Evolutionary conservation across 2,888 invertebrate genomes (phyloP).

Genomic region (Megastigmus dorsalis): DNA sequence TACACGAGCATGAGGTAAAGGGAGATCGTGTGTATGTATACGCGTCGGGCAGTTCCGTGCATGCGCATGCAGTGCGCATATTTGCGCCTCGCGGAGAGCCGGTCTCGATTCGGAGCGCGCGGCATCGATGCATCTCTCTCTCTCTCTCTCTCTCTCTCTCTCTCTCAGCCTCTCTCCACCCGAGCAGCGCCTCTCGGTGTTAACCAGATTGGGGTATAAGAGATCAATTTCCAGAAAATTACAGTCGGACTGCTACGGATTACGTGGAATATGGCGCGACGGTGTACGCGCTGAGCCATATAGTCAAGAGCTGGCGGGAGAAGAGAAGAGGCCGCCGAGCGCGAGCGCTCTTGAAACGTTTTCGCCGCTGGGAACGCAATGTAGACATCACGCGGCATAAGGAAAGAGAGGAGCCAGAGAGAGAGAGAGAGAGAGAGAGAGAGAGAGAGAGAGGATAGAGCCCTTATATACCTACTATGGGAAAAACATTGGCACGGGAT

Average conservation of each 20-base stretch:
- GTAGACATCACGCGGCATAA: constrained; percentile 28
- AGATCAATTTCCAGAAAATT: constrained; percentile 53
- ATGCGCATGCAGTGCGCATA: too few species aligned
- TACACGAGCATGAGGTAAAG: too few species aligned
- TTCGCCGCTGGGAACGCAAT: constrained; percentile 33
- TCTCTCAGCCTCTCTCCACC: too few species aligned
- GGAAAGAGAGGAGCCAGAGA: not conserved
- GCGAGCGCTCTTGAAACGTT: constrained; percentile 30
- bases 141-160: not conserved
- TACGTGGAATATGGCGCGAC: constrained; percentile 43
- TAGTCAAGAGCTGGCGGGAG: not conserved
- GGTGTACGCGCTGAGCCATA: not conserved
- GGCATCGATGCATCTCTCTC: not conserved
- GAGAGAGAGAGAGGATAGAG: not conserved
- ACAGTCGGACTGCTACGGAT: constrained; percentile 48
- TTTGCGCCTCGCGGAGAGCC: too few species aligned
- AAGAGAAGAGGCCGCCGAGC: not conserved
- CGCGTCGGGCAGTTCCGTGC: too few species aligned
- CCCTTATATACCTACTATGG: constrained; percentile 1
- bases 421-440: not conserved
- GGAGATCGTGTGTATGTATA: too few species aligned
- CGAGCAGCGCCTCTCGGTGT: too few species aligned
- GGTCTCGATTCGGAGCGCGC: too few species aligned
- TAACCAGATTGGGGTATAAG: constrained; percentile 48
- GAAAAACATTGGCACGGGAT: not conserved